Evolutionary conservation across 1,140 invertebrate species (phyloP), one percentile per base, ranked within the genome.

Genomic region (Rhizoglyphus robini): DNA sequence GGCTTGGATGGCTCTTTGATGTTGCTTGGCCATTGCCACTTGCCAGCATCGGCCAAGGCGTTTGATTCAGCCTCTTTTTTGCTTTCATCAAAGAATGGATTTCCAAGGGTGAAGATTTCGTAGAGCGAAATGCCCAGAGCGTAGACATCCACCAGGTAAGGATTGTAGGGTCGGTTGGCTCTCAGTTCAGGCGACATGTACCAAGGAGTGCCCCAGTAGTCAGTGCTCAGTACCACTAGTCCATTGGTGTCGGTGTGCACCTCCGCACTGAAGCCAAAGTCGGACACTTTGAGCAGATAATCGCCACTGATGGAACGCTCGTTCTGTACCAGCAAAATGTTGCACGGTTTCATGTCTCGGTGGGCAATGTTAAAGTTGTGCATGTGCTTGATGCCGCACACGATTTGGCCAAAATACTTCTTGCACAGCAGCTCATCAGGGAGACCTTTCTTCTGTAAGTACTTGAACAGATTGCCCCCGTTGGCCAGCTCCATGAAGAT

Each of bases 121-220:
- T 89, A 94, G 70, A 91, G 81, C 51, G 94, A 92, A 0, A 93
- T 84, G 23, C 88, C 88, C 13, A 89, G 83, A 63, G 87, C 90
- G 88, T 88, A 91, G 0, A 91, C 76, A 77, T 92, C 88, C 11
- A 87, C 88, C 46, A 84, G 79, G 11, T 62, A 65, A 30, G 86
- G 85, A 74, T 89, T 87, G 73, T 90, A 90, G 18, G 71, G 75
- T 65, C 81, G 78, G 54, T 81, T 76, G 36, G 84, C 76, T 25
- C 92, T 76, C 71, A 94, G 89, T 76, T 95, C 90, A 0, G 91
- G 90, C 20, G 90, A 90, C 90, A 94, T 95, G 74, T 94, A 94
- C 1, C 93, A 78, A 0, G 88, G 88, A 3, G 88, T 90, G 47
- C 80, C 51, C 8, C 51, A 54, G 8, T 11, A 11, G 8, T 8